A percentile compares a stretch with the other conserved stretches of the same genome.
phyloP scores from a whole-genome alignment of 2,888 invertebrate genomes.

The Pristionchus mayeri region DNA sequence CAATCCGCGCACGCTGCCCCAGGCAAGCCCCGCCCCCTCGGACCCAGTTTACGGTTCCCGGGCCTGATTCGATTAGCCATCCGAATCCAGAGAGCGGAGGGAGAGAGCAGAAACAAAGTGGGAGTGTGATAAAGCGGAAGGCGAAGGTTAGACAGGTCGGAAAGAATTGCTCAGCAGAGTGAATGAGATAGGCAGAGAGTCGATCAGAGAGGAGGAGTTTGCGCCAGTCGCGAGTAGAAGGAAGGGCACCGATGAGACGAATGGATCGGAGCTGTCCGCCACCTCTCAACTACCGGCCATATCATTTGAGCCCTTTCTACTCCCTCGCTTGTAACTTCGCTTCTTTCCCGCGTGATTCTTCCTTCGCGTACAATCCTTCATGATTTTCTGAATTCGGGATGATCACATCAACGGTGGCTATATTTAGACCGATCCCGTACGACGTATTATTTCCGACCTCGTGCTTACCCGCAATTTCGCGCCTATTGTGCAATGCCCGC shows the following conservation, averaged over 20 bases:
- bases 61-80: slow-evolving; percentile 41
- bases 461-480: too few species aligned
- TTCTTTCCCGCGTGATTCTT: too few species aligned
- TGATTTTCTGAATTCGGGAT: too few species aligned
- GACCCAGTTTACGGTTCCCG: slow-evolving; percentile 3
- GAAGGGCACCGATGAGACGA: not conserved
- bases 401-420: too few species aligned
- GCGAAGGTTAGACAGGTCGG: slow-evolving; percentile 35
- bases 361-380: too few species aligned
- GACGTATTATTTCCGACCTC: too few species aligned
- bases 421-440: too few species aligned
- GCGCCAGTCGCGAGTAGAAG: slow-evolving; percentile 7
- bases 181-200: slow-evolving; percentile 15
- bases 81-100: slow-evolving; percentile 27
- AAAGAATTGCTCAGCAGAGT: slow-evolving; percentile 49
- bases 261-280: too few species aligned
- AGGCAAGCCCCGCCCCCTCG: not conserved
- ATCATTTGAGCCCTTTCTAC: not conserved
- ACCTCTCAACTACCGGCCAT: too few species aligned
- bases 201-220: slow-evolving; percentile 32
- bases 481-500: too few species aligned
- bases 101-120: slow-evolving; percentile 39
- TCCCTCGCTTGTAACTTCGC: not conserved
- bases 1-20: not conserved
- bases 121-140: slow-evolving; percentile 49